Percentiles rank a stretch among this genome's conserved stretches.
These are phyloP conservation scores for Battus philenor DNA, from an alignment of 1,140 invertebrate species.

Conservation along the genomic window DNA sequence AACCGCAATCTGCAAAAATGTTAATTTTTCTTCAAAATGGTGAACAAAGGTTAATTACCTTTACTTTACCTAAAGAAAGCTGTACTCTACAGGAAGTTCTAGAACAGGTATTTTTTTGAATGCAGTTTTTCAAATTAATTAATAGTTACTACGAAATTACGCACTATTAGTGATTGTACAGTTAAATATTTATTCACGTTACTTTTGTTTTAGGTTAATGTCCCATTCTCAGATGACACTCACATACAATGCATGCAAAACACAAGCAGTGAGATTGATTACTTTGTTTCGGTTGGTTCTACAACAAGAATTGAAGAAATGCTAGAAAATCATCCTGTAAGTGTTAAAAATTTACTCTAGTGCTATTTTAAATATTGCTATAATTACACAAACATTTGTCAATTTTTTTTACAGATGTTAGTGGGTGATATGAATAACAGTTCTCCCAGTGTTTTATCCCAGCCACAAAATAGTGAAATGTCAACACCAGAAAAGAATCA, in stretches of 20 bases:
- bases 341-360: slow-evolving; percentile 19
- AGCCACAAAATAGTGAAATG: slow-evolving; percentile 58
- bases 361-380: slow-evolving; percentile 1
- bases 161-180: too few relatives aligned
- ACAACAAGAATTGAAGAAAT: slow-evolving; percentile 70
- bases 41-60: slow-evolving; percentile 86
- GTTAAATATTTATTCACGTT: slow-evolving; percentile 13
- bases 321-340: slow-evolving; percentile 69
- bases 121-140: slow-evolving; percentile 8
- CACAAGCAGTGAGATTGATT: slow-evolving; percentile 83
- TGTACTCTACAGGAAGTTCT: slow-evolving; percentile 87
- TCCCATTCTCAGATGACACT: slow-evolving; percentile 79
- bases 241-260: slow-evolving; percentile 83
- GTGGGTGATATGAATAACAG: slow-evolving; percentile 55
- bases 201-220: slow-evolving; percentile 30
- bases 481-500: slow-evolving; percentile 58
- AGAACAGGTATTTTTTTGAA: slow-evolving; percentile 82
- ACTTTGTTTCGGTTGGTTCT: slow-evolving; percentile 82
- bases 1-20: slow-evolving; percentile 83
- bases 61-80: slow-evolving; percentile 85
- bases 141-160: too few relatives aligned
- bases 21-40: slow-evolving; percentile 83
- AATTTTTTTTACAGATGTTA: slow-evolving; percentile 50
- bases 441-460: slow-evolving; percentile 49
- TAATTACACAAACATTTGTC: too few relatives aligned